A percentile compares a stretch with the other conserved stretches of the same genome.
These are phyloP conservation scores for Phrixothrix hirtus DNA, from an alignment of 2,888 invertebrate species.

Conservation along the genomic window DNA sequence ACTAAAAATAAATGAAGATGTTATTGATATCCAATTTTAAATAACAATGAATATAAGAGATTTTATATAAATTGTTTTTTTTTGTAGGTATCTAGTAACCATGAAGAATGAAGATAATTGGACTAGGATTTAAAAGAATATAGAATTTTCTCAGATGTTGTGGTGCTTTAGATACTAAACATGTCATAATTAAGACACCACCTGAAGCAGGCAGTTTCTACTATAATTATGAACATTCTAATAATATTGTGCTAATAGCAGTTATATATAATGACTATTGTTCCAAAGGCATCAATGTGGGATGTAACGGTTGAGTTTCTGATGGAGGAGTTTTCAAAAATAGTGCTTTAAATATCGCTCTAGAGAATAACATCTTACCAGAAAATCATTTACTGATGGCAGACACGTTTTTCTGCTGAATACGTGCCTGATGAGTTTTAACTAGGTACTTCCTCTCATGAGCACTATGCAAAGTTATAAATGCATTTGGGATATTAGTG, in stretches of 20 bases:
- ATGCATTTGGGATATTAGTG: conserved; percentile 14
- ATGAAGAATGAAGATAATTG: too few species aligned
- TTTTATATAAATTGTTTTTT: too few species aligned
- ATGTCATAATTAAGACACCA: conserved; percentile 1
- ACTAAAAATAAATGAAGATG: too few species aligned
- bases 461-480: conserved; percentile 9
- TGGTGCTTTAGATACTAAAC: not conserved
- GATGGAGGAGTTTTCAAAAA: conserved; percentile 32
- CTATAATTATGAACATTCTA: conserved; percentile 34
- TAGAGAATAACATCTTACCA: conserved; percentile 1
- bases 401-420: conserved; percentile 13
- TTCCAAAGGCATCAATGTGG: conserved; percentile 32
- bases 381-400: conserved; percentile 1
- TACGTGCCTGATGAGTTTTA: conserved; percentile 9
- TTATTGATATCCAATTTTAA: too few species aligned
- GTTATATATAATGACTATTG: conserved; percentile 33
- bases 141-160: too few species aligned
- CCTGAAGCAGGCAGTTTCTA: conserved; percentile 5
- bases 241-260: conserved; percentile 36
- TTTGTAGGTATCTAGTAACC: too few species aligned
- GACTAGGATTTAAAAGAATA: too few species aligned
- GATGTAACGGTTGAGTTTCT: conserved; percentile 30
- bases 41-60: too few species aligned
- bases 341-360: not conserved
- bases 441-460: conserved; percentile 9